Percentiles rank a stretch among this genome's conserved stretches.
Evolutionary conservation across 2,888 invertebrate species (phyloP).

Genomic region (Eupithecia tripunctaria): DNA sequence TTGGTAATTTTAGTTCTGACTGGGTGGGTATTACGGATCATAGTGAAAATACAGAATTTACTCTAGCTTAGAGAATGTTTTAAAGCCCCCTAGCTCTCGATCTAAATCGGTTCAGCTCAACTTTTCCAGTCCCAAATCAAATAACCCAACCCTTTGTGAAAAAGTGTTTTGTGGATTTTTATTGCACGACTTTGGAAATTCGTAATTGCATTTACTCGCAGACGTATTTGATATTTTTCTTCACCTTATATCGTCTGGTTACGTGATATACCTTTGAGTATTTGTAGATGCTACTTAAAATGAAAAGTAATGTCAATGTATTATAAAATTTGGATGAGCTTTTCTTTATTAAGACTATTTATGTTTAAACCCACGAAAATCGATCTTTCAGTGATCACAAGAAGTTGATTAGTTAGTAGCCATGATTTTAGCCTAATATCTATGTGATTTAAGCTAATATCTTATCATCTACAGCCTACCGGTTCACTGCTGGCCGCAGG

Average conservation of each 20-base stretch:
- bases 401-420: background rate
- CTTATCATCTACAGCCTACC: too few relatives aligned
- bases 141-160: constrained; percentile 45
- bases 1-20: too few relatives aligned
- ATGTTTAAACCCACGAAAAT: background rate
- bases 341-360: background rate
- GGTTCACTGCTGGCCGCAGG: too few relatives aligned
- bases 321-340: too few relatives aligned
- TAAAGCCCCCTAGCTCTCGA: constrained; percentile 23
- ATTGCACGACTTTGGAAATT: constrained; percentile 45
- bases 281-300: background rate
- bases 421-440: too few relatives aligned
- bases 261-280: constrained; percentile 31
- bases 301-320: background rate
- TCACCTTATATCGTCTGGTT: constrained; percentile 42
- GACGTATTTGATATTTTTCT: constrained; percentile 46
- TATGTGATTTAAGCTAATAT: background rate
- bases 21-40: too few relatives aligned
- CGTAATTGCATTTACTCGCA: constrained; percentile 47
- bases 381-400: background rate
- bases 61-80: background rate
- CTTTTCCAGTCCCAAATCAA: constrained; percentile 47
- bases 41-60: background rate
- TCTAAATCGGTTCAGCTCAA: constrained; percentile 40
- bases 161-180: constrained; percentile 46